These are phyloP conservation scores for Chloroceryle amazona DNA, from an alignment of 2,797 vertebrate genomes.

Conservation along the genomic window DNA sequence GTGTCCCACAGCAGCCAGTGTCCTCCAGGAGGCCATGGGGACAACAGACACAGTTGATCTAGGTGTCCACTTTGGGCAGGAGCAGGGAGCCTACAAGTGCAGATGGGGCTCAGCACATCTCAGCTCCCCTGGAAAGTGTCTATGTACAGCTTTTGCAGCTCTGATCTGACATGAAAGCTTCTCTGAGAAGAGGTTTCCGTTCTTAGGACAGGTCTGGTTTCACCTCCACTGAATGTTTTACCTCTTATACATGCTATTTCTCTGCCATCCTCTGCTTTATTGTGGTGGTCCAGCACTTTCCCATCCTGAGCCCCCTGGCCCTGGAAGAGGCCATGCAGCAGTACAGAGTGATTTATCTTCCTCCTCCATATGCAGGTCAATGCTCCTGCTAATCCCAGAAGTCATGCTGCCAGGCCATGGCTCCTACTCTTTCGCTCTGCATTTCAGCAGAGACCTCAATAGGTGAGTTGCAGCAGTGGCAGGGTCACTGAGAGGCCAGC, in stretches of 20 bases:
- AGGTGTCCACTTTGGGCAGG: not conserved
- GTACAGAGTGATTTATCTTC: not conserved
- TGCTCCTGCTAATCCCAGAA: not conserved
- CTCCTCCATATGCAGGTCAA: not conserved
- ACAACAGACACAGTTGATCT: not conserved
- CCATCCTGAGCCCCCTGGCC: not conserved
- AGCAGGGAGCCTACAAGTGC: not conserved
- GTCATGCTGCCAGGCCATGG: not conserved
- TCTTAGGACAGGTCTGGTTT: not conserved
- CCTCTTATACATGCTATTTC: too few species aligned
- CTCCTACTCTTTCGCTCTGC: not conserved
- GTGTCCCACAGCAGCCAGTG: not conserved
- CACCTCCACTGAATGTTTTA: not conserved
- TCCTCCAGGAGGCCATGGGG: not conserved
- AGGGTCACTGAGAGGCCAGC: not conserved
- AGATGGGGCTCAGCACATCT: not conserved
- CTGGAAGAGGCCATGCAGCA: not conserved
- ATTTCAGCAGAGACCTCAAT: not conserved
- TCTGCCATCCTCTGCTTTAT: not conserved
- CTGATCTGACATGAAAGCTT: not conserved
- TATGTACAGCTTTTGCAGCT: not conserved
- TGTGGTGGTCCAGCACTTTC: fast-evolving
- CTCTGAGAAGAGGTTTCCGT: not conserved
- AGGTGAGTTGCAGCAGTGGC: not conserved
- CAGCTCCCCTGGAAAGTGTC: not conserved